These are phyloP conservation scores for Meles meles DNA, from an alignment of 2,113 vertebrate species.

Conservation along the genomic window DNA sequence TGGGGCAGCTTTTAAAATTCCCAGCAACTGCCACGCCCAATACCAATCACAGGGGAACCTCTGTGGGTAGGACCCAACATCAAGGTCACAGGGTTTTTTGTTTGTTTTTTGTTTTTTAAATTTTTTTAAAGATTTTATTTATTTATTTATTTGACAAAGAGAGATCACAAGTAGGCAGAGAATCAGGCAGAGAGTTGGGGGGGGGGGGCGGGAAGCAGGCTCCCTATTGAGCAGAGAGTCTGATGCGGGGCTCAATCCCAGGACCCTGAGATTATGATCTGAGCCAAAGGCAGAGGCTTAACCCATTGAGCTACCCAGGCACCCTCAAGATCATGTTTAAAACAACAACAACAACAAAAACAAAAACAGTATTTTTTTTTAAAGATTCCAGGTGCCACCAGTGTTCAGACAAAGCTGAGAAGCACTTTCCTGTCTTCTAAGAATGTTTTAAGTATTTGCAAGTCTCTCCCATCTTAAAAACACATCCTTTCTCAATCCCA, in stretches of 20 bases:
- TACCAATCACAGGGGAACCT: neutral
- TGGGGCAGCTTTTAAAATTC: neutral
- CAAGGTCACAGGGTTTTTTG: neutral
- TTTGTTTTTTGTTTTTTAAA: too few relatives aligned
- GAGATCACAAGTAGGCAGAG: too few relatives aligned
- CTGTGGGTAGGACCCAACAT: too few relatives aligned
- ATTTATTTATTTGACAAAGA: too few relatives aligned
- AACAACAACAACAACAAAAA: too few relatives aligned
- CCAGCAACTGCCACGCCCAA: neutral
- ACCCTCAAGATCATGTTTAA: neutral
- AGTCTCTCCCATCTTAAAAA: neutral
- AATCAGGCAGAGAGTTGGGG: fast-evolving
- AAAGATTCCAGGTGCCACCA: neutral
- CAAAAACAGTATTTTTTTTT: neutral
- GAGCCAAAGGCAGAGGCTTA: too few relatives aligned
- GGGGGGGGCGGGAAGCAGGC: too few relatives aligned
- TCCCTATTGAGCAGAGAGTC: too few relatives aligned
- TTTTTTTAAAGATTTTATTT: too few relatives aligned
- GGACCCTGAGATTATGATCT: too few relatives aligned
- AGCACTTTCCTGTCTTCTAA: neutral
- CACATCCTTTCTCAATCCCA: neutral
- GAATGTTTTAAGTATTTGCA: neutral
- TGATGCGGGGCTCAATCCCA: too few relatives aligned
- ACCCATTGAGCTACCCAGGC: too few relatives aligned
- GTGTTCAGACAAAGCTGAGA: neutral